phyloP scores from a whole-genome alignment of 1,140 invertebrate species.

The Drosophila sp. region DNA sequence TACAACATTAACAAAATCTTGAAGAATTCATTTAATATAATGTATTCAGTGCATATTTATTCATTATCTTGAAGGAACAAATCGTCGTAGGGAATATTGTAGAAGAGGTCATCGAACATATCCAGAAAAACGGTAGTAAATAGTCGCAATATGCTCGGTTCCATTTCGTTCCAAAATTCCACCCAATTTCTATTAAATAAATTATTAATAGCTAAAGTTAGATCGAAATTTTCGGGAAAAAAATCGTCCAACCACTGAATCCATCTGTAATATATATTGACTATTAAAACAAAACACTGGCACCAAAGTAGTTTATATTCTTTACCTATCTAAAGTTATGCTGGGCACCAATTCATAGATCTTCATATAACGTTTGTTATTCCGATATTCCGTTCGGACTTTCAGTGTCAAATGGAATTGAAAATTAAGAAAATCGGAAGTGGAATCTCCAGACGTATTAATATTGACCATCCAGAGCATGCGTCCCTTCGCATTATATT shows the following conservation, averaged over 20 bases:
- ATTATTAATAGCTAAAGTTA: slow-evolving; percentile 54
- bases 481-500: slow-evolving; percentile 51
- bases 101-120: slow-evolving; percentile 55
- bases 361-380: slow-evolving; percentile 62
- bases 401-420: slow-evolving; percentile 48
- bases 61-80: slow-evolving; percentile 41
- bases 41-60: background rate
- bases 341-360: slow-evolving; percentile 59
- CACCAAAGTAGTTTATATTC: background rate
- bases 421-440: slow-evolving; percentile 61
- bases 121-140: slow-evolving; percentile 52
- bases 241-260: slow-evolving; percentile 64
- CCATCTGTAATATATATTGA: slow-evolving; percentile 40
- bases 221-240: slow-evolving; percentile 58
- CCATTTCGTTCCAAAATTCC: slow-evolving; percentile 68
- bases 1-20: background rate
- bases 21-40: background rate
- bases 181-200: slow-evolving; percentile 62
- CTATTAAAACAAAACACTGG: background rate
- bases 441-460: slow-evolving; percentile 38
- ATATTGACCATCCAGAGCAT: slow-evolving; percentile 60
- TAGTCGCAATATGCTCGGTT: slow-evolving; percentile 45
- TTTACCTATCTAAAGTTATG: slow-evolving; percentile 54
- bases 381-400: slow-evolving; percentile 57
- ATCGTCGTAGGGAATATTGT: slow-evolving; percentile 61